These are phyloP conservation scores for Conus ventricosus DNA, from an alignment of 1,140 invertebrate species.

Conservation along the genomic window DNA sequence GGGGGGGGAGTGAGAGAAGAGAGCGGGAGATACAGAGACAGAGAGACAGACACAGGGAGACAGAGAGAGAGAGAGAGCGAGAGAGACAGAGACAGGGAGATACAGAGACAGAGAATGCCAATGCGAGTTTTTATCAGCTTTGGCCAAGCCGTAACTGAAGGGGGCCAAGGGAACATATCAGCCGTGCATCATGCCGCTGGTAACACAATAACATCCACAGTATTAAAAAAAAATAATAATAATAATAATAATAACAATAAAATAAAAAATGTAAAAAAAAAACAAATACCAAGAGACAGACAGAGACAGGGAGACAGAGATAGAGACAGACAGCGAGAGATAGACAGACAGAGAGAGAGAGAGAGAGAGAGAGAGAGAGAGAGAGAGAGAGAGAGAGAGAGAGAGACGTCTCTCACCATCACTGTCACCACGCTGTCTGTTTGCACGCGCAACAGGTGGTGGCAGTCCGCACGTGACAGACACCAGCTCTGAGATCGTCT, in stretches of 20 bases:
- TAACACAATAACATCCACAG: too few relatives aligned
- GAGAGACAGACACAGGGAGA: background rate
- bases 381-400: background rate
- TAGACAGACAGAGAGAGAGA: too few relatives aligned
- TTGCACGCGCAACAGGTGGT: constrained; percentile 12
- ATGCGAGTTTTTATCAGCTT: too few relatives aligned
- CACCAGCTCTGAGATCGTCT: background rate
- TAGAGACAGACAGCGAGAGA: background rate
- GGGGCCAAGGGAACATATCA: background rate
- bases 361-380: background rate
- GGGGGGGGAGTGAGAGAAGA: background rate
- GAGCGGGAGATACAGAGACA: too few relatives aligned
- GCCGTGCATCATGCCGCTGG: too few relatives aligned
- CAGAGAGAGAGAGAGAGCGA: background rate
- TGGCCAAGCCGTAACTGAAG: too few relatives aligned
- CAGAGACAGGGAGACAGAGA: background rate
- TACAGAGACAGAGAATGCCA: background rate
- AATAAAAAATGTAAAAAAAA: too few relatives aligned
- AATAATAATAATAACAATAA: too few relatives aligned
- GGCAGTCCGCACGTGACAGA: constrained; percentile 5
- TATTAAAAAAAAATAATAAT: too few relatives aligned
- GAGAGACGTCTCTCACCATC: constrained; percentile 1
- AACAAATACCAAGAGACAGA: background rate
- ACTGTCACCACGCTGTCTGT: constrained; percentile 10
- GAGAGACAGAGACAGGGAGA: background rate